Base-by-base conservation (phyloP, 2,797 vertebrate genomes). In the Sebastes hubbsi region DNA sequence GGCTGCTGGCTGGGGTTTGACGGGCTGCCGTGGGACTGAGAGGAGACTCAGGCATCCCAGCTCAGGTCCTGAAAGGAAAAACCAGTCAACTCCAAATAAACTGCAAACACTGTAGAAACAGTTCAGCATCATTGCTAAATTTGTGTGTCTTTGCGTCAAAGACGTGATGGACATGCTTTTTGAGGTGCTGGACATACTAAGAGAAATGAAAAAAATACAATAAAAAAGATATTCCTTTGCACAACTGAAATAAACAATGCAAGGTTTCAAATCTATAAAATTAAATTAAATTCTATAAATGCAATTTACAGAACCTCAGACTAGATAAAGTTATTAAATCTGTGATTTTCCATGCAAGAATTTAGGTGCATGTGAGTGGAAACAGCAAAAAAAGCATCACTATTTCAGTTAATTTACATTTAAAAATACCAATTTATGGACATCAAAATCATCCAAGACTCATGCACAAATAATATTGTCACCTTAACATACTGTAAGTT, bases 1-100 rank as follows among this genome's bases (percentile, higher is more conserved):
- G 88, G 83, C 83, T 88, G 91, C 89, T 91, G 90, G 85, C 87
- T 71, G 84, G 75, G 63, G 77, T 93, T 82, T 93, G 92, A 90
- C 89, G 91, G 65, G 90, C 83, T 73, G 90, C 72, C 7, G 88
- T 49, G 72, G 89, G 92, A 69, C 93, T 90, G 75, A 90, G 90
- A 81, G 92, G 89, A 84, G 92, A 94, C 86, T 94, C 92, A 25
- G 93, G 91, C 92, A 93, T 95, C 68, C 80, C 89, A 61, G 72
- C 82, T 80, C 70, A 75, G 52, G 77, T 77, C 76, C 88, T 88
- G 12, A 18, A 72, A 72, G 52, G 36, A 38, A 72, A 78, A 27
- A 80, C 68, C 27, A 82, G 36, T 25, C 66, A 67, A 65, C 65
- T 70, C 2, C 18, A 58, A 81, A 82, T 73, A 62, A 84, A 49